A percentile compares a stretch with the other conserved stretches of the same genome.
Conservation (phyloP, 2,797 vertebrate species). For the Channallabes apus region DNA sequence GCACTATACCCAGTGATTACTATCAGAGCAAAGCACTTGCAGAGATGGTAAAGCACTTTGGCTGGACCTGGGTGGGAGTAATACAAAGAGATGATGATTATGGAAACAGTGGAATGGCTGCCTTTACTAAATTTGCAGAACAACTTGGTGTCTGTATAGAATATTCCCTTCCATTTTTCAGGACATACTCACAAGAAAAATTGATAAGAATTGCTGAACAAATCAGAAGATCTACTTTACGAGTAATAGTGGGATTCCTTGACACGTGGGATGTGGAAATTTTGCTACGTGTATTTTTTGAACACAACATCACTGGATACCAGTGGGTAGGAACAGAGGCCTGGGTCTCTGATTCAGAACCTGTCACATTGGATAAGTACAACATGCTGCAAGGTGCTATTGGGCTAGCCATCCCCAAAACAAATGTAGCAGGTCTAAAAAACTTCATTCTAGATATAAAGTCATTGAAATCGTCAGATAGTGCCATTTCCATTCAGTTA, state of each 20-base stretch:
- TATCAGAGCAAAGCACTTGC: conserved; percentile 73
- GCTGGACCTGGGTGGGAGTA: conserved; percentile 75
- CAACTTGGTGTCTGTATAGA: conserved; percentile 59
- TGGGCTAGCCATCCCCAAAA: conserved; percentile 62
- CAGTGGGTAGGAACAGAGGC: conserved; percentile 73
- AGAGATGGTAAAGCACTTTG: conserved; percentile 70
- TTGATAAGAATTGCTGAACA: not conserved
- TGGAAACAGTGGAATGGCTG: conserved; percentile 55
- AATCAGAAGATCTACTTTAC: conserved; percentile 45
- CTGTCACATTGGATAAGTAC: not conserved
- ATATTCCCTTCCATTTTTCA: conserved; percentile 56
- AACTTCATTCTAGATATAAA: conserved; percentile 67
- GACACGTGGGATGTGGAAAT: conserved; percentile 1
- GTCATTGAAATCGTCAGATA: conserved; percentile 49
- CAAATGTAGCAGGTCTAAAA: conserved; percentile 64
- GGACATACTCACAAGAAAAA: conserved; percentile 56
- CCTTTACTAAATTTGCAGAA: conserved; percentile 51
- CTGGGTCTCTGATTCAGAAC: conserved; percentile 70
- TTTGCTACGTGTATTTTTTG: conserved; percentile 34
- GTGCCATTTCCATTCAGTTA: not conserved
- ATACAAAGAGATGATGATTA: conserved; percentile 67
- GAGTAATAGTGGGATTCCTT: conserved; percentile 59
- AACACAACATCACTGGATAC: conserved; percentile 66
- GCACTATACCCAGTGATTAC: conserved; percentile 74
- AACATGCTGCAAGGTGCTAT: not conserved